phyloP scores from a whole-genome alignment of 1,140 invertebrate species.

The Triops longicaudatus region DNA sequence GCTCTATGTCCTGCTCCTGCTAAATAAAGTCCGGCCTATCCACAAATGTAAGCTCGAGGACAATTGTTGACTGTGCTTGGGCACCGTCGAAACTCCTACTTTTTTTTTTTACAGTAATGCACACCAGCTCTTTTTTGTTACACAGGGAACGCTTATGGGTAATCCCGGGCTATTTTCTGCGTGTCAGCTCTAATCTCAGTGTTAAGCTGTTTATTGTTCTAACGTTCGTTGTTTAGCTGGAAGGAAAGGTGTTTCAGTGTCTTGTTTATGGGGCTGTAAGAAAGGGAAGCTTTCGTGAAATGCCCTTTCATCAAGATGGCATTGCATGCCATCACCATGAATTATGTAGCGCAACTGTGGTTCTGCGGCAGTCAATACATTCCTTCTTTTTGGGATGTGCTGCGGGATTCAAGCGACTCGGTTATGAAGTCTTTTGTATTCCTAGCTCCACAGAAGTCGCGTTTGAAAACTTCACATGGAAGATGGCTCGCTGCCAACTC shows the following conservation, averaged over 20 bases:
- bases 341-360: not conserved
- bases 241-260: not conserved
- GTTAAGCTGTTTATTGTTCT: not conserved
- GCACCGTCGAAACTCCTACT: too few relatives aligned
- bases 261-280: not conserved
- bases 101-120: too few relatives aligned
- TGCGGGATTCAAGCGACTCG: not conserved
- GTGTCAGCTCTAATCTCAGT: not conserved
- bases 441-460: not conserved
- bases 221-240: not conserved
- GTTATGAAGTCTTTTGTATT: not conserved
- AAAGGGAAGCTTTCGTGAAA: not conserved
- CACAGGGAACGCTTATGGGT: too few relatives aligned
- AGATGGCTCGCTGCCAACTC: not conserved
- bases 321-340: not conserved
- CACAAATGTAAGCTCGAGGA: too few relatives aligned
- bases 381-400: not conserved
- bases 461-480: not conserved
- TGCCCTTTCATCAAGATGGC: not conserved
- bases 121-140: too few relatives aligned
- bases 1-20: too few relatives aligned
- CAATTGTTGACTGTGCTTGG: too few relatives aligned
- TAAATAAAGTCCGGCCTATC: too few relatives aligned
- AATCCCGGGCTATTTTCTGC: not conserved
- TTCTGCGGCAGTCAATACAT: not conserved